These are phyloP conservation scores for Natrix natrix DNA, from an alignment of 2,797 vertebrate species.

Conservation along the genomic window DNA sequence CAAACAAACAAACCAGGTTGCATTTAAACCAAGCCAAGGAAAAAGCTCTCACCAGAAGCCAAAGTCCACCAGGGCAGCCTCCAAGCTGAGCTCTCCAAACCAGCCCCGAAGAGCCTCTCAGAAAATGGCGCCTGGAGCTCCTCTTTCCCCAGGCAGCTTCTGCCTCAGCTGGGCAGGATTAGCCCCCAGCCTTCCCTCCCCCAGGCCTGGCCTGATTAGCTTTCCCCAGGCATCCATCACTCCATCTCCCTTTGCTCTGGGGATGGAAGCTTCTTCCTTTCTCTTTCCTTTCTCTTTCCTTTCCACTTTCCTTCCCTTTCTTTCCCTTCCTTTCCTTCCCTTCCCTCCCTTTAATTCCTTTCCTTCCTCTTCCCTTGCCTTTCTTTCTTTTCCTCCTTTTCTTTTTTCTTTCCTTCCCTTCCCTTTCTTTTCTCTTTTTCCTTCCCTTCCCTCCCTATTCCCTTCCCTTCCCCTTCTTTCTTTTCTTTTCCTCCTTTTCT, in stretches of 20 bases:
- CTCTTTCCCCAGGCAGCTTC: too few species aligned
- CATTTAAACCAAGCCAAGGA: neutral
- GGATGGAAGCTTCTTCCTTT: neutral
- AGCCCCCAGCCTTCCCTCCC: neutral
- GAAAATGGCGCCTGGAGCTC: neutral
- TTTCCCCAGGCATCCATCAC: neutral
- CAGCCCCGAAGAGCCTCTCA: neutral
- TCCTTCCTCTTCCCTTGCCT: too few species aligned
- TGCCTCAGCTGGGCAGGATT: neutral
- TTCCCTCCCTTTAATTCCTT: too few species aligned
- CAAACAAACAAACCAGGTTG: too few species aligned
- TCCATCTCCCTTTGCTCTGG: neutral
- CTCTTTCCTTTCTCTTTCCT: neutral
- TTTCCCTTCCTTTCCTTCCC: too few species aligned
- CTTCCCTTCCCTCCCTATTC: too few species aligned
- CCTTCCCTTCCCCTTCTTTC: too few species aligned
- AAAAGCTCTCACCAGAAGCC: too few species aligned
- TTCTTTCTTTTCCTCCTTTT: too few species aligned
- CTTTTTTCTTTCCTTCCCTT: too few species aligned
- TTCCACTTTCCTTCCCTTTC: too few species aligned
- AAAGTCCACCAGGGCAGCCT: neutral
- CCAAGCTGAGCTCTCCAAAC: neutral
- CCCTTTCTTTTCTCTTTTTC: too few species aligned
- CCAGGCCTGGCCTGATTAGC: neutral
- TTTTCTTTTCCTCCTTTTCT: accelerated